Conservation (phyloP, 92 coral and sea anemone genomes). For the Galaxea fascicularis region DNA sequence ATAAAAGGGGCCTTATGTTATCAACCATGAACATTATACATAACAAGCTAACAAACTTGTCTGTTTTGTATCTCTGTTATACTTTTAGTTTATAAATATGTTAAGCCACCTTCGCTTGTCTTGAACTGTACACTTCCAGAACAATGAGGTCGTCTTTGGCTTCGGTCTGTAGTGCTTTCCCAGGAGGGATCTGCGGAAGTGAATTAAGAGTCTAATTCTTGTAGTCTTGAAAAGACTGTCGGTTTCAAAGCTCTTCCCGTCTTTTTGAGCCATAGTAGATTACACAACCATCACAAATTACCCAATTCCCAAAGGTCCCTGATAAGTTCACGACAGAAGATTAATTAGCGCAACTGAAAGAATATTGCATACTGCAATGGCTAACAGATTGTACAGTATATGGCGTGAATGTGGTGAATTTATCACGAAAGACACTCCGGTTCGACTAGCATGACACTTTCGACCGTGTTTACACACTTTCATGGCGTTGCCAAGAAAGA, state of each 20-base stretch:
- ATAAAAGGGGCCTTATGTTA: neutral
- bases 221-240: neutral
- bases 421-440: neutral
- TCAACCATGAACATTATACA: neutral
- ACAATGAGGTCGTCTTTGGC: neutral
- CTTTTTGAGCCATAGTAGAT: neutral
- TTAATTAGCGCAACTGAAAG: slow-evolving; percentile 24
- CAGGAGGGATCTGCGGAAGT: neutral
- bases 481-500: neutral
- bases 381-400: slow-evolving; percentile 7
- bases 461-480: neutral
- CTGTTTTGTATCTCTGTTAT: slow-evolving; percentile 7
- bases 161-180: neutral
- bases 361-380: neutral
- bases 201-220: neutral
- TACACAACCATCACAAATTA: neutral
- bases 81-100: neutral
- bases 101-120: neutral
- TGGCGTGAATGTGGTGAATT: neutral
- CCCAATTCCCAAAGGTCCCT: slow-evolving; percentile 28
- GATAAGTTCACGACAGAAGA: slow-evolving; percentile 2
- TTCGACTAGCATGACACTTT: neutral
- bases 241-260: neutral
- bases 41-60: slow-evolving; percentile 7
- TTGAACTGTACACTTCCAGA: slow-evolving; percentile 1